A percentile compares a stretch with the other conserved stretches of the same genome.
These are phyloP conservation scores for Ladona fulva DNA, from an alignment of 1,140 invertebrate species.

Conservation along the genomic window DNA sequence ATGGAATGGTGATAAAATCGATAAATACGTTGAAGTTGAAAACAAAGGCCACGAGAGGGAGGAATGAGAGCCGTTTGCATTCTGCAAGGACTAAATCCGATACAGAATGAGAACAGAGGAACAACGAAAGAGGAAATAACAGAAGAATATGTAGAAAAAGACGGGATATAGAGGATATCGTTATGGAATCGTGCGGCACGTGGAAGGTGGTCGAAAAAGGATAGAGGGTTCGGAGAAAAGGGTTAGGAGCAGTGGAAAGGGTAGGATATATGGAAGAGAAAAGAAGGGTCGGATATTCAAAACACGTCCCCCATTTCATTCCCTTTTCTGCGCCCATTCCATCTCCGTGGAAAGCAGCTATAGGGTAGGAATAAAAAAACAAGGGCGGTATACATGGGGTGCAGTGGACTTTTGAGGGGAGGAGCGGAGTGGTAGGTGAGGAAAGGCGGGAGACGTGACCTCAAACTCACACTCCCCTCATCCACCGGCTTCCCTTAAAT, in stretches of 20 bases:
- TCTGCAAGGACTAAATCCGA: too few species aligned
- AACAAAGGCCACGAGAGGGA: too few species aligned
- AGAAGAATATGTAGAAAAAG: too few species aligned
- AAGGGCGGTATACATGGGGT: not conserved
- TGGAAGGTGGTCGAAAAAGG: not conserved
- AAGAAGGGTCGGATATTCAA: conserved; percentile 1
- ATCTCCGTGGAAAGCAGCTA: not conserved
- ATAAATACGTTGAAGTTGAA: too few species aligned
- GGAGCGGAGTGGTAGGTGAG: not conserved
- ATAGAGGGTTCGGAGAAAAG: not conserved
- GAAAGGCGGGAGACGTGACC: not conserved
- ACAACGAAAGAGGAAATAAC: too few species aligned
- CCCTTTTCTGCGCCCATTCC: not conserved
- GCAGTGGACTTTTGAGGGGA: not conserved
- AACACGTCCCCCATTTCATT: not conserved
- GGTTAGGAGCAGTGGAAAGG: not conserved
- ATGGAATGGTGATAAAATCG: too few species aligned
- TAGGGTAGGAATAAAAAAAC: not conserved
- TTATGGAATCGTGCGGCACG: too few species aligned
- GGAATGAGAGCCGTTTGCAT: too few species aligned
- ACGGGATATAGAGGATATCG: too few species aligned
- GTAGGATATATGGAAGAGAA: not conserved
- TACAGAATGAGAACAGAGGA: too few species aligned
- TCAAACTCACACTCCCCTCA: too few species aligned
- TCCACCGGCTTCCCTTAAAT: too few species aligned